Percentiles rank a stretch among this genome's conserved stretches.
These are phyloP conservation scores for Mobula birostris DNA, from an alignment of 2,113 vertebrate genomes.

Conservation along the genomic window DNA sequence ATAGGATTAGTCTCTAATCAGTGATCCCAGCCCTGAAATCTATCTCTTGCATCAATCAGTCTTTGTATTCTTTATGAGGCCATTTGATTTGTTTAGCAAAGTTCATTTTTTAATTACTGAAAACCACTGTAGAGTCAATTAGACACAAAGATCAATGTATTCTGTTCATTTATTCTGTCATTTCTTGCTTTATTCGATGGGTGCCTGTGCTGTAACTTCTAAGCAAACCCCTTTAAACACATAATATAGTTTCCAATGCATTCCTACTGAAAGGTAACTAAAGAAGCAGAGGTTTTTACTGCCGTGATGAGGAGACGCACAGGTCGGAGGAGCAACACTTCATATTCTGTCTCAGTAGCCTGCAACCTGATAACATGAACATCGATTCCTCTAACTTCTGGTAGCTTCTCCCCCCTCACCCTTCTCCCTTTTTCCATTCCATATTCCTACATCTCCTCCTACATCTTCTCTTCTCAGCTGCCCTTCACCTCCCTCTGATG, in stretches of 20 bases:
- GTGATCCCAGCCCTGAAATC: not conserved
- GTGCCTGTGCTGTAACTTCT: not conserved
- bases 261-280: not conserved
- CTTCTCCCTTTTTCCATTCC: no score
- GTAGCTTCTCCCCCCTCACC: no score
- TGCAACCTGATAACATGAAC: no score
- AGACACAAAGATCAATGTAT: not conserved
- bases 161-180: not conserved
- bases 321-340: no score
- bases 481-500: no score
- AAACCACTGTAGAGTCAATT: not conserved
- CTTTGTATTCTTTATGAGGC: not conserved
- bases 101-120: not conserved
- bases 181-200: no score
- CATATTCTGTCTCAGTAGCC: no score
- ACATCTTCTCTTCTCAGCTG: no score
- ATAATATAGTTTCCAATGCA: not conserved
- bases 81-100: not conserved
- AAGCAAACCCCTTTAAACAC: not conserved
- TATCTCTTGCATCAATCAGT: not conserved
- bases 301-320: no score
- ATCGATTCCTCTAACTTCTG: no score
- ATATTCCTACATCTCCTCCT: no score
- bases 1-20: not conserved
- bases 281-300: not conserved